Conservation (phyloP, 1,140 invertebrate genomes). For the Nymphalis io region DNA sequence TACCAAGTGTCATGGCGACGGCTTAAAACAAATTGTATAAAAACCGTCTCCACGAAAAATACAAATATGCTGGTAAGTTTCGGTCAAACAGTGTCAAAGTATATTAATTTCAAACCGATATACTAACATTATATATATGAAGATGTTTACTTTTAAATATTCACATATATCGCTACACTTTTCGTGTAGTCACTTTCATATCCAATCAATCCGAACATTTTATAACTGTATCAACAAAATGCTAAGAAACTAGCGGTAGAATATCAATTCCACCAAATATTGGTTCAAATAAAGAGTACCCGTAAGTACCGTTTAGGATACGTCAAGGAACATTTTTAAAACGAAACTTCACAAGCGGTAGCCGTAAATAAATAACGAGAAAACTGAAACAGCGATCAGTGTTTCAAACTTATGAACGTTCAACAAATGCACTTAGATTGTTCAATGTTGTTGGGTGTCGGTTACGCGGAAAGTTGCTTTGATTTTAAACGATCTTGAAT, state of each 20-base stretch:
- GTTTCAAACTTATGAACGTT: slow-evolving; percentile 39
- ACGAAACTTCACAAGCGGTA: neutral
- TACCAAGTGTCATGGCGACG: no score
- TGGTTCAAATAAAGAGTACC: neutral
- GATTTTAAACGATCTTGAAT: slow-evolving; percentile 5
- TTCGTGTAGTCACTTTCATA: no score
- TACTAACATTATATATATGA: no score
- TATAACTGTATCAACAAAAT: neutral
- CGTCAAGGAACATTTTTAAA: slow-evolving; percentile 22
- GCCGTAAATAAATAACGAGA: slow-evolving; percentile 33
- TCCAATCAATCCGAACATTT: no score
- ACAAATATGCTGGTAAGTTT: no score
- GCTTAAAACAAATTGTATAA: no score
- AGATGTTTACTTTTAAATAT: no score
- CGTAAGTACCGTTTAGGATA: slow-evolving; percentile 15
- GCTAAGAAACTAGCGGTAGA: neutral
- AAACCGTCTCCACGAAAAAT: no score
- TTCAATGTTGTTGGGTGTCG: slow-evolving; percentile 14
- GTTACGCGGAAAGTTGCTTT: slow-evolving; percentile 28
- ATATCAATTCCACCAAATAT: neutral
- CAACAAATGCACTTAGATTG: slow-evolving; percentile 34
- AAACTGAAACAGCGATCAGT: slow-evolving; percentile 38
- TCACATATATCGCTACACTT: no score
- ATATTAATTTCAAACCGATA: no score
- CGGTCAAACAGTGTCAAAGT: no score